A percentile compares a stretch with the other conserved stretches of the same genome.
Conservation (phyloP, 2,113 vertebrate genomes). For the Maccullochella peelii region DNA sequence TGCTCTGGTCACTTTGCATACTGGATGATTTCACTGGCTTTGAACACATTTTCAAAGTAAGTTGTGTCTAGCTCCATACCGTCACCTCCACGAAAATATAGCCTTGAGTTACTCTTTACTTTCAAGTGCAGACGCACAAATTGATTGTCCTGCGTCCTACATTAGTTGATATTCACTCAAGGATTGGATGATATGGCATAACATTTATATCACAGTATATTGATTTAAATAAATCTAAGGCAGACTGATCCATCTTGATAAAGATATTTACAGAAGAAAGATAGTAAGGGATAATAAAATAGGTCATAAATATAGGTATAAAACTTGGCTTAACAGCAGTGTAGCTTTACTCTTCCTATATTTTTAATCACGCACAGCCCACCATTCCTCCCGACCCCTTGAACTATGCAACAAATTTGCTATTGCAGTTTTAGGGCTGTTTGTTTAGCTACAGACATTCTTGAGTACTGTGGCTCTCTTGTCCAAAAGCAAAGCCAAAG, state of each 20-base stretch:
- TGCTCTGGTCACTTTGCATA: constrained; percentile 41
- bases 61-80: not conserved
- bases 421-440: not conserved
- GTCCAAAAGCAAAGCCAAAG: not conserved
- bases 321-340: not conserved
- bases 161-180: not conserved
- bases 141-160: not conserved
- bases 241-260: not conserved
- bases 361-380: not conserved
- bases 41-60: constrained; percentile 38
- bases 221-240: not conserved
- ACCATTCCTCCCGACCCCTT: not conserved
- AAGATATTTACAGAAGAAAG: not conserved
- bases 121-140: not conserved
- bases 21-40: constrained; percentile 35
- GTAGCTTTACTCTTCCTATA: not conserved
- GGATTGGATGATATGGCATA: not conserved
- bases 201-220: not conserved
- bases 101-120: not conserved
- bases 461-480: not conserved
- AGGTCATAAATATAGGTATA: not conserved
- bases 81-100: not conserved
- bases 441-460: not conserved
- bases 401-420: not conserved
- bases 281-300: not conserved